Evolutionary conservation across 2,113 vertebrate species (phyloP), one percentile per base, ranked within the genome.

Genomic region (Todiramphus saurophagus): DNA sequence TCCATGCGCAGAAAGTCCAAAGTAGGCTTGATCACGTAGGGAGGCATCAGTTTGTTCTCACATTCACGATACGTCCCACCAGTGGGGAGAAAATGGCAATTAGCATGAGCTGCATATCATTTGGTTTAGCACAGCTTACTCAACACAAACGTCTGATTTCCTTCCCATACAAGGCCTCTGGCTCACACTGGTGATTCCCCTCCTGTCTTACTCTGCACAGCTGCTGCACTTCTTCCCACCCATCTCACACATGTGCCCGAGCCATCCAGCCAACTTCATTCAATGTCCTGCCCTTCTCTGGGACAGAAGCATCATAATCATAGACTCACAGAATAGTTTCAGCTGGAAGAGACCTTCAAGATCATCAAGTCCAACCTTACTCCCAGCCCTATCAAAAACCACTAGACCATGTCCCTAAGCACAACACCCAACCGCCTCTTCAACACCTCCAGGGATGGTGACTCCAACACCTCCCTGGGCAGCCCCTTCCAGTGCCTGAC

Each of bases 71-170:
- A 93, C 67, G 76, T 72, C 85, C 81, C 48, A 83, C 33, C 51
- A 93, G 72, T 64, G 68, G 63, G 81, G 35, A 63, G 78, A 94
- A 85, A 80, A 86, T n/a, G 55, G 66, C 56, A 86, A 90, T 83
- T 94, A 92, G 79, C 2, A 2, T 25, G 64, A 92, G 72, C 79
- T 92, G 60, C 51, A 86, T 44, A 86, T 81, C 48, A 86, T 81
- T 96, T 89, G 64, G 68, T 92, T 92, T 86, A 92, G 82, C 24
- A 4, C 63, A 92, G 90, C 64, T 87, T 90, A 78, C 72, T 92
- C 80, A 90, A 81, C 46, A 60, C 60, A 94, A 90, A 83, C n/a
- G 14, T 67, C 72, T 93, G 80, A 88, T 63, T 89, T 94, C 48
- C 68, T 90, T 27, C 60, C 51, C 27, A 10, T 83, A 66, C 21